These are phyloP conservation scores for Bungarus multicinctus DNA, from an alignment of 2,113 vertebrate genomes.

Conservation along the genomic window DNA sequence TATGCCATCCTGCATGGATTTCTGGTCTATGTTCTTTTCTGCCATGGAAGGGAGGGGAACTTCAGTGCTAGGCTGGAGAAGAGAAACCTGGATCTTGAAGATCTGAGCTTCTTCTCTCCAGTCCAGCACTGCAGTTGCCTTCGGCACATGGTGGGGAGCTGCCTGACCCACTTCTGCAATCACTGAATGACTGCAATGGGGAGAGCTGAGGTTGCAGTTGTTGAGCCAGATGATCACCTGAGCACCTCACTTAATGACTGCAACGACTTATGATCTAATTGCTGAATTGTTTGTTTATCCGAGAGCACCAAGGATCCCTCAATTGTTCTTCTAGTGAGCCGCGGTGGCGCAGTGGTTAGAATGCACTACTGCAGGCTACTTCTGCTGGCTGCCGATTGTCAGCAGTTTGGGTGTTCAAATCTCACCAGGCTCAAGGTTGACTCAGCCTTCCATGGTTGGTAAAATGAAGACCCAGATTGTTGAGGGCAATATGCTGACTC, in stretches of 20 bases:
- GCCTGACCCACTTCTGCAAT: not conserved
- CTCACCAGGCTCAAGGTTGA: too few relatives aligned
- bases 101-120: not conserved
- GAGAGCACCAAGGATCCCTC: too few relatives aligned
- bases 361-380: too few relatives aligned
- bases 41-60: not conserved
- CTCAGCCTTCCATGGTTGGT: too few relatives aligned
- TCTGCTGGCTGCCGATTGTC: too few relatives aligned
- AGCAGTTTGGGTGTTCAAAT: too few relatives aligned
- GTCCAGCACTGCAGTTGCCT: not conserved
- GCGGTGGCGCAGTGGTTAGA: too few relatives aligned
- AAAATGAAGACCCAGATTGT: too few relatives aligned
- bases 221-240: not conserved
- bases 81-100: not conserved
- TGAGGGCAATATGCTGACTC: too few relatives aligned
- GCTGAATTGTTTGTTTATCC: not conserved
- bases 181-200: not conserved
- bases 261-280: not conserved
- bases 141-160: not conserved
- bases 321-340: too few relatives aligned
- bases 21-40: not conserved
- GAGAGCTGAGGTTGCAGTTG: not conserved
- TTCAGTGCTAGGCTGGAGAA: not conserved
- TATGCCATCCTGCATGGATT: not conserved
- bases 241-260: not conserved